phyloP scores from a whole-genome alignment of 1,140 invertebrate genomes.

The Polyergus mexicanus region DNA sequence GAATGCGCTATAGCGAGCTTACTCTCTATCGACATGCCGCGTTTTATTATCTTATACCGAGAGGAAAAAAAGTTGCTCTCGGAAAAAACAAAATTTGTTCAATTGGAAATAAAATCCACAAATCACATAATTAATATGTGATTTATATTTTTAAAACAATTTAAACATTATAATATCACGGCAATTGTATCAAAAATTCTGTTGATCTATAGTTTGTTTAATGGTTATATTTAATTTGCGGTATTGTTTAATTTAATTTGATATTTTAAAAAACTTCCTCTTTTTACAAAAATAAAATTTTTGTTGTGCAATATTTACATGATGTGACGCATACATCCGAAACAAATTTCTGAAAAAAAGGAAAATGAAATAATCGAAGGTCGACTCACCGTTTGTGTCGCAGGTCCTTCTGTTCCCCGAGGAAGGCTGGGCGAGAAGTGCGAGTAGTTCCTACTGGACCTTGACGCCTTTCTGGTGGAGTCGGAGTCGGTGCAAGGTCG shows the following conservation, averaged over 20 bases:
- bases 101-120: background rate
- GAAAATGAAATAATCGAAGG: background rate
- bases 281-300: background rate
- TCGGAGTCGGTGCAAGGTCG: conserved; percentile 92
- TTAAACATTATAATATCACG: background rate
- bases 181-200: background rate
- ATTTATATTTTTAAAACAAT: background rate
- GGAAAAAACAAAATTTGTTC: conserved; percentile 2
- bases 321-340: background rate
- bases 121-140: conserved; percentile 15
- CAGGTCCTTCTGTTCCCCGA: conserved; percentile 94
- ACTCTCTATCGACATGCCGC: conserved; percentile 17
- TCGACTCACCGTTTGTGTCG: conserved; percentile 66
- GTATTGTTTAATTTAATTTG: background rate
- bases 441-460: conserved; percentile 95
- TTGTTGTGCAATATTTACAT: background rate
- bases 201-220: background rate
- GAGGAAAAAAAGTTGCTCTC: background rate
- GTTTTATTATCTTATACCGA: conserved; percentile 36
- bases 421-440: conserved; percentile 94
- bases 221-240: background rate
- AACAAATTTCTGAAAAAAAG: background rate
- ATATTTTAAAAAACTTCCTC: background rate
- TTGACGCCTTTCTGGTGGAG: conserved; percentile 95
- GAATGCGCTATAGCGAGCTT: conserved; percentile 43